Evolutionary conservation across 2,888 invertebrate species (phyloP).

Genomic region (Pandemis heparana): DNA sequence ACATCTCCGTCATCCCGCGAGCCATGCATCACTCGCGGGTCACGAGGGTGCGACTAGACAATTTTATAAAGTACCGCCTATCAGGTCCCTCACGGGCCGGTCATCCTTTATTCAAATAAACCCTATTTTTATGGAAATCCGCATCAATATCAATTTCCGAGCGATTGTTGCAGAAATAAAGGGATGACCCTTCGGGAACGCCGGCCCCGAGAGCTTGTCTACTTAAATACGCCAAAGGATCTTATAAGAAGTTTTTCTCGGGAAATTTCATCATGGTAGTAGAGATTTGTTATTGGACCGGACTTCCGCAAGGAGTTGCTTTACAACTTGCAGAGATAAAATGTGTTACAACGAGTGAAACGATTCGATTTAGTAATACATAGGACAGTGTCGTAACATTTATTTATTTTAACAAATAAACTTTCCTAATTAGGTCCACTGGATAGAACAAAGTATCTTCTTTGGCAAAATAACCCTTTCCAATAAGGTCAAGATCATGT

Average conservation of each 20-base stretch:
- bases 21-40: conserved; percentile 63
- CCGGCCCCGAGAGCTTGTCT: conserved; percentile 71
- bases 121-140: conserved; percentile 86
- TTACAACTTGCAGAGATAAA: neutral
- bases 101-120: conserved; percentile 86
- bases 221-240: conserved; percentile 80
- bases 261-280: conserved; percentile 49
- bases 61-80: conserved; percentile 79
- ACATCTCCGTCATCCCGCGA: conserved; percentile 44
- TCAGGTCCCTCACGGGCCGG: conserved; percentile 72
- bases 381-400: no score
- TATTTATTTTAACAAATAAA: no score
- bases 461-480: no score
- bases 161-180: conserved; percentile 85
- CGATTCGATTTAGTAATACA: no score
- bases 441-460: no score
- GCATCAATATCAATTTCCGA: conserved; percentile 86
- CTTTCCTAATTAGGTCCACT: no score
- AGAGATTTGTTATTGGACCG: conserved; percentile 30
- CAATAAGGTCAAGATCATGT: no score
- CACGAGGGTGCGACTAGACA: conserved; percentile 60
- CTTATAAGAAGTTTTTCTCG: conserved; percentile 60
- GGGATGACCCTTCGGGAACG: conserved; percentile 83
- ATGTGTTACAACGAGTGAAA: neutral
- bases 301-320: neutral